Evolutionary conservation across 2,113 vertebrate species (phyloP).

Genomic region (Delphinapterus leucas): DNA sequence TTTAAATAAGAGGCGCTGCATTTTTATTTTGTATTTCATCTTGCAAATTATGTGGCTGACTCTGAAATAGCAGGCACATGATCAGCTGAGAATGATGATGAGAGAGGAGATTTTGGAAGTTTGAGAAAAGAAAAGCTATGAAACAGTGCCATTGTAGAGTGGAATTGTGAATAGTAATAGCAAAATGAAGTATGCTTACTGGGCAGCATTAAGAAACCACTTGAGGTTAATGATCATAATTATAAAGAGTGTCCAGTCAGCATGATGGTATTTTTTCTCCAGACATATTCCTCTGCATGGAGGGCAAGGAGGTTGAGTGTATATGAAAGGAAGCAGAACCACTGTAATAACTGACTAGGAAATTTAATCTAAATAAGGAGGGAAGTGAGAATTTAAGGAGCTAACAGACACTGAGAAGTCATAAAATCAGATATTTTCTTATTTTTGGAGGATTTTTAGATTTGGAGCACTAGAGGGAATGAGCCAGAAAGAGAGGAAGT

Average conservation of each 20-base stretch:
- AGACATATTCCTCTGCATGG: background rate
- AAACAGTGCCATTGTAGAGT: background rate
- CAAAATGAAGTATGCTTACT: constrained; percentile 43
- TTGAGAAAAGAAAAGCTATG: background rate
- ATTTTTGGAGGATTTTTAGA: background rate
- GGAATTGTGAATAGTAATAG: background rate
- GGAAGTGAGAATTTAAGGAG: background rate
- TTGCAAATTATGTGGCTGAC: background rate
- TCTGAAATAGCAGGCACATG: constrained; percentile 5
- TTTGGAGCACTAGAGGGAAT: background rate
- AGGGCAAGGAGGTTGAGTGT: background rate
- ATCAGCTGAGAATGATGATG: background rate
- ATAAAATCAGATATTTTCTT: background rate
- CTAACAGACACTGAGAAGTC: background rate
- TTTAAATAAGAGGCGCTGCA: background rate
- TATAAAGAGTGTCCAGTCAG: constrained; percentile 39
- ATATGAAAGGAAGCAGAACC: background rate
- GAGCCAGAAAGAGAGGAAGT: background rate
- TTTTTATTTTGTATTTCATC: background rate
- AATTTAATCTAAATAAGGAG: constrained; percentile 15
- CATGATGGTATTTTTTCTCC: constrained; percentile 2
- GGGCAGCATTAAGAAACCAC: constrained; percentile 16
- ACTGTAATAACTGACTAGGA: background rate
- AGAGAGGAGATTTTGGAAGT: background rate
- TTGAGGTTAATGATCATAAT: constrained; percentile 39